A percentile compares a stretch with the other conserved stretches of the same genome.
Conservation (phyloP, 2,797 vertebrate species). For the Calcarius lapponicus region DNA sequence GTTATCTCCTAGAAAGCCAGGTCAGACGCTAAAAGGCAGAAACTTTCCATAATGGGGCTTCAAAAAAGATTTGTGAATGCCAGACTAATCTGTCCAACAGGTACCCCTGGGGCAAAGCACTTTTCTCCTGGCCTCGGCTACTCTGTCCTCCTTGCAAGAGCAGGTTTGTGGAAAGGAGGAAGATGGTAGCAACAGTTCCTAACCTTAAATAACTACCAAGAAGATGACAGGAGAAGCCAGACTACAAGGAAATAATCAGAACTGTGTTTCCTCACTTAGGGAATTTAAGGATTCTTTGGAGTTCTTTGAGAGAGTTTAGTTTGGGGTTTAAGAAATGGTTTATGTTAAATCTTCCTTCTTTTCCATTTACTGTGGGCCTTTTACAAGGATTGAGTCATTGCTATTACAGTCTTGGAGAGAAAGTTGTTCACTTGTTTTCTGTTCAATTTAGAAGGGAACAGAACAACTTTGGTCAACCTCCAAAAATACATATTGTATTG, state of each 20-base stretch:
- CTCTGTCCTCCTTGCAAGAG: neutral
- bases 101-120: rapidly evolving
- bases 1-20: neutral
- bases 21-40: neutral
- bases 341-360: neutral
- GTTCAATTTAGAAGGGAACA: neutral
- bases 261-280: neutral
- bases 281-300: neutral
- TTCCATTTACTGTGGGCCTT: neutral
- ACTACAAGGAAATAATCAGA: neutral
- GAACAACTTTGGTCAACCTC: neutral
- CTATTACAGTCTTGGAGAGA: neutral
- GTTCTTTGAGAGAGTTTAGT: neutral
- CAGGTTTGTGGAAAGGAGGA: neutral
- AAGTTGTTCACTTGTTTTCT: neutral
- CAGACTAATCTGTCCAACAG: neutral
- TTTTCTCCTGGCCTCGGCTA: neutral
- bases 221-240: neutral
- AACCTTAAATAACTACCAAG: neutral
- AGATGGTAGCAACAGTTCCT: neutral
- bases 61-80: neutral
- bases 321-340: neutral
- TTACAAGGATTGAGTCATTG: neutral
- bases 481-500: neutral
- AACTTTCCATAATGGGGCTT: neutral